phyloP scores from a whole-genome alignment of 2,888 invertebrate species.

The Thumatha senex region DNA sequence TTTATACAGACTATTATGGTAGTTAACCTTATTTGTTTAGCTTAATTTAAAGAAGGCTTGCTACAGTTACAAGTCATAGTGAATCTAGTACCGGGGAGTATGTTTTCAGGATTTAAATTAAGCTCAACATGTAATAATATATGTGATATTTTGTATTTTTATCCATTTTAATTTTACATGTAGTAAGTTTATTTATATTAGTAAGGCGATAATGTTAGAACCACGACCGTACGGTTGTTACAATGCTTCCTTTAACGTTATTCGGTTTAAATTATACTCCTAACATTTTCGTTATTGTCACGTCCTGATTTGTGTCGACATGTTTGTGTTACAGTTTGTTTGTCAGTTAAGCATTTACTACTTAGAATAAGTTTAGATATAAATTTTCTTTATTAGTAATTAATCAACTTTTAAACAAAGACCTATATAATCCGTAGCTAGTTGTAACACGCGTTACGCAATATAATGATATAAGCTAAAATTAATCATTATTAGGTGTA shows the following conservation, averaged over 20 bases:
- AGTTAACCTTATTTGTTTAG: constrained; percentile 73
- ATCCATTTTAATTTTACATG: constrained; percentile 64
- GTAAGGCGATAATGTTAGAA: constrained; percentile 56
- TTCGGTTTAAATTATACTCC: constrained; percentile 64
- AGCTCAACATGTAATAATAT: constrained; percentile 83
- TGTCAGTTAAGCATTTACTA: constrained; percentile 71
- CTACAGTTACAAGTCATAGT: constrained; percentile 33
- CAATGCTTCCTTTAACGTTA: constrained; percentile 75
- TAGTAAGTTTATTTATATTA: constrained; percentile 67
- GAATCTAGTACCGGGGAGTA: constrained; percentile 52
- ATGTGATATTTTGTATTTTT: constrained; percentile 83
- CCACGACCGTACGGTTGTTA: constrained; percentile 52
- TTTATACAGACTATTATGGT: constrained; percentile 46
- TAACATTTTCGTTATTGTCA: constrained; percentile 69
- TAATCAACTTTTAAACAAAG: constrained; percentile 71
- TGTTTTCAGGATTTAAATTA: constrained; percentile 71
- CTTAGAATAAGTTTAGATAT: constrained; percentile 64
- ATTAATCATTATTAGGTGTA: constrained; percentile 49
- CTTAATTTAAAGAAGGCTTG: constrained; percentile 74
- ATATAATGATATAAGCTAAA: constrained; percentile 57
- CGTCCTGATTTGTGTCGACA: constrained; percentile 54
- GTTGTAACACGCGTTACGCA: constrained; percentile 60
- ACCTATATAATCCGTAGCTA: constrained; percentile 76
- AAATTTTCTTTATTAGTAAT: constrained; percentile 66
- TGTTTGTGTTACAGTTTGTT: constrained; percentile 61